Evolutionary conservation across 35 echinoderm and acorn worm genomes (phyloP).

Genomic region (Eucidaris tribuloides): DNA sequence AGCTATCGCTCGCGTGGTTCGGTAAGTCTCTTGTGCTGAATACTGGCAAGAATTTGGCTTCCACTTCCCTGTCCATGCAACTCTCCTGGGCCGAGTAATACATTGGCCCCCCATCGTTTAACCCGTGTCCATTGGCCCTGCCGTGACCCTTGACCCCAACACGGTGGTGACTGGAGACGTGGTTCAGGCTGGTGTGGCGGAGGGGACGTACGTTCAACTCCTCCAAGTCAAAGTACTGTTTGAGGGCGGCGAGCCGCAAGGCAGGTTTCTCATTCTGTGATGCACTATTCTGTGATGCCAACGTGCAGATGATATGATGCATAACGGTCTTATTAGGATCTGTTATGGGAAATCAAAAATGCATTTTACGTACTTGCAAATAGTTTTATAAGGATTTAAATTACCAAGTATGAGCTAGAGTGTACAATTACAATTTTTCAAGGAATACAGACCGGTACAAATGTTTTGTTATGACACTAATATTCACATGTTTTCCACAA

Average conservation of each 20-base stretch:
- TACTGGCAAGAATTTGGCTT: background rate
- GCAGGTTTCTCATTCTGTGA: slow-evolving; percentile 7
- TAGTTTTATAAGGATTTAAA: too few relatives aligned
- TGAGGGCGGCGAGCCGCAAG: slow-evolving; percentile 1
- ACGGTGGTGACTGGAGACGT: background rate
- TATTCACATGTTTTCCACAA: too few relatives aligned
- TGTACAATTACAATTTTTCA: too few relatives aligned
- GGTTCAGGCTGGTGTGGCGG: background rate
- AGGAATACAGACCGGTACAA: too few relatives aligned
- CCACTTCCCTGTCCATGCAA: background rate
- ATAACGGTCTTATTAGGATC: slow-evolving; percentile 11
- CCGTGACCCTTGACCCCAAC: background rate
- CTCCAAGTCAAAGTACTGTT: slow-evolving; percentile 20
- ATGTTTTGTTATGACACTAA: too few relatives aligned
- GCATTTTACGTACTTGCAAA: too few relatives aligned
- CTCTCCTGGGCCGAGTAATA: too few relatives aligned
- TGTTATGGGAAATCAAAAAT: background rate
- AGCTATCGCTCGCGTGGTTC: background rate
- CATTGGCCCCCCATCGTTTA: too few relatives aligned
- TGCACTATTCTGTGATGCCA: background rate
- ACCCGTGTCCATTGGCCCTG: background rate
- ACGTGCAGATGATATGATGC: background rate
- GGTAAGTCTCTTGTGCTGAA: background rate
- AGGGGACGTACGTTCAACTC: background rate
- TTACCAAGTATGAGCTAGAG: too few relatives aligned